phyloP scores from a whole-genome alignment of 1,140 invertebrate genomes.

The Gryllus bimaculatus region DNA sequence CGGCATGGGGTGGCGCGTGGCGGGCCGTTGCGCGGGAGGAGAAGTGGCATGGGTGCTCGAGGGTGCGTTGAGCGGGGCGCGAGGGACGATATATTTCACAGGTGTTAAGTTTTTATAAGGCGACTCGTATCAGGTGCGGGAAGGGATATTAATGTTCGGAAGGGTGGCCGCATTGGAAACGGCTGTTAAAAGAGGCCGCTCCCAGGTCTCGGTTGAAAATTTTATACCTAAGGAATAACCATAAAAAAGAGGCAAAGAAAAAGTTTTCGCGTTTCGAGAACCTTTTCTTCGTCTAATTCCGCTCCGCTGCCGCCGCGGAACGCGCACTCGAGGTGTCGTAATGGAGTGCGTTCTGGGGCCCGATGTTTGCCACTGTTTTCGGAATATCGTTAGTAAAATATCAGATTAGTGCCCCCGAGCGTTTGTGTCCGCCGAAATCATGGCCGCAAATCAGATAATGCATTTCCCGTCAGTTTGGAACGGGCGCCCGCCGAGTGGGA shows the following conservation, averaged over 20 bases:
- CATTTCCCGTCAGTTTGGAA: not conserved
- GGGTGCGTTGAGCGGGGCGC: not conserved
- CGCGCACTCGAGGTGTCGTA: not conserved
- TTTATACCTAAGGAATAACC: not conserved
- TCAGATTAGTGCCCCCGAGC: not conserved
- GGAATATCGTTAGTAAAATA: not conserved
- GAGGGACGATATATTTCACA: not conserved
- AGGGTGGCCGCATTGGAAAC: not conserved
- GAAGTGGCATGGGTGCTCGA: not conserved
- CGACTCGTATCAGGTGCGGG: not conserved
- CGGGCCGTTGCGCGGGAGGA: too few species aligned
- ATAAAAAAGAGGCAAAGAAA: not conserved
- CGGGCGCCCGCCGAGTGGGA: not conserved
- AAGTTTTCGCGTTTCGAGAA: not conserved
- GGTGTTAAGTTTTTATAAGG: constrained; percentile 5
- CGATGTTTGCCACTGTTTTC: not conserved
- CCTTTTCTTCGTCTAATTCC: not conserved
- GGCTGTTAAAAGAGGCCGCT: not conserved
- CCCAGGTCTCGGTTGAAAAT: not conserved
- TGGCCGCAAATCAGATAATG: constrained; percentile 3
- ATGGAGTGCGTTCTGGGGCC: not conserved
- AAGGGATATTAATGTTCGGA: not conserved
- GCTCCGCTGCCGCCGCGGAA: not conserved
- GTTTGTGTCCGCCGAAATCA: not conserved
- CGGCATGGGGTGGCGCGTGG: too few species aligned